Conservation (phyloP, 2,888 invertebrate genomes). For the Ophion ventricosus region DNA sequence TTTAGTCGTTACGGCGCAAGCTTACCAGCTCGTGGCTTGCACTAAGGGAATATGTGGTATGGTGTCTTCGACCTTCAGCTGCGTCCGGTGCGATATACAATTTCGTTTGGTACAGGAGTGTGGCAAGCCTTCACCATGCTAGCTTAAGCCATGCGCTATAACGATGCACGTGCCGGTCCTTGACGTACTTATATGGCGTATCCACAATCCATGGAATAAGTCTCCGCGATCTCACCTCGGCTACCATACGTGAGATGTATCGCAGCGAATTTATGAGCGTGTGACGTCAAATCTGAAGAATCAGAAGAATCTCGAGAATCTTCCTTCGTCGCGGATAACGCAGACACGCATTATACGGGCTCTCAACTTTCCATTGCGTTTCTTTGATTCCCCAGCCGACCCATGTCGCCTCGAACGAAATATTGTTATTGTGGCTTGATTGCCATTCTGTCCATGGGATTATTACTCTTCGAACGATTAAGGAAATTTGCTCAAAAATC, state of each 20-base stretch:
- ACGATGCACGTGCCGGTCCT: constrained; percentile 28
- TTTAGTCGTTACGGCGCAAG: constrained; percentile 75
- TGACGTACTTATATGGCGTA: constrained; percentile 14
- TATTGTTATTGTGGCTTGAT: neutral
- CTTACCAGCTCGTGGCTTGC: constrained; percentile 52
- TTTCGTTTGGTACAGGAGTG: constrained; percentile 28
- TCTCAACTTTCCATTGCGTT: neutral
- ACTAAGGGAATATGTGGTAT: constrained; percentile 33
- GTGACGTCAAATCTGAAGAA: constrained; percentile 61
- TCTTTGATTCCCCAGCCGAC: neutral
- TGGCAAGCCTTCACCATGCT: constrained; percentile 1
- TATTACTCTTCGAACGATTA: neutral
- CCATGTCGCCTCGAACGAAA: neutral
- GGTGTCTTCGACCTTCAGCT: constrained; percentile 48
- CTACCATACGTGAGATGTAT: constrained; percentile 75
- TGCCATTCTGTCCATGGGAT: neutral
- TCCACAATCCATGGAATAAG: constrained; percentile 26
- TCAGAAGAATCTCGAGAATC: constrained; percentile 65
- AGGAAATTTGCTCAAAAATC: too few species aligned
- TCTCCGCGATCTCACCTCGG: constrained; percentile 21
- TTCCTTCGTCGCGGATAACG: constrained; percentile 69
- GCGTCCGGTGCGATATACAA: constrained; percentile 34
- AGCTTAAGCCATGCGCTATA: constrained; percentile 4
- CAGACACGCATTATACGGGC: constrained; percentile 39
- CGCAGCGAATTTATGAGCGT: constrained; percentile 73